These are phyloP conservation scores for Brachionus calyciflorus DNA, from an alignment of 1,140 invertebrate genomes.

Conservation along the genomic window DNA sequence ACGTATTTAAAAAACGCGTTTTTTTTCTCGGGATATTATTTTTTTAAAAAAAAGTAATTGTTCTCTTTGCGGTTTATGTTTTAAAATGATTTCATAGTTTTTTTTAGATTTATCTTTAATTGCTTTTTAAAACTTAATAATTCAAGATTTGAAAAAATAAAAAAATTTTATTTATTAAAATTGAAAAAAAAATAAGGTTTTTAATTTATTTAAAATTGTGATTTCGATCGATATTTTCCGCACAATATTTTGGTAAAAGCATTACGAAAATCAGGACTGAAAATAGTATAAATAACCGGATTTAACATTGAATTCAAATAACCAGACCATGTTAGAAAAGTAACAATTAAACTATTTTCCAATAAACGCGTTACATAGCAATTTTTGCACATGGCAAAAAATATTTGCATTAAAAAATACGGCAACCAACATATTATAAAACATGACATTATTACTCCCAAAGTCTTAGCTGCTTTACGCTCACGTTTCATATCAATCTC, in stretches of 20 bases:
- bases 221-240: constrained; percentile 48
- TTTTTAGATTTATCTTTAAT: no score
- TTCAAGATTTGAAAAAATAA: no score
- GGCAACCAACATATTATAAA: constrained; percentile 61
- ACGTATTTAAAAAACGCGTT: no score
- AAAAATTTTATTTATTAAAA: no score
- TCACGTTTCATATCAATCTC: constrained; percentile 62
- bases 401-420: constrained; percentile 58
- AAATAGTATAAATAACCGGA: constrained; percentile 60
- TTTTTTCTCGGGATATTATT: no score
- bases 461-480: constrained; percentile 61
- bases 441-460: constrained; percentile 61
- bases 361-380: not conserved
- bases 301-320: constrained; percentile 59
- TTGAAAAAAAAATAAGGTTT: no score
- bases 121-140: no score
- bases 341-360: not conserved
- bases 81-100: no score
- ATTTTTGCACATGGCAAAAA: constrained; percentile 53
- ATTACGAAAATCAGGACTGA: constrained; percentile 59
- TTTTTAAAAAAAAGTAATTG: no score
- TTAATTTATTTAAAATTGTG: no score
- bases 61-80: no score
- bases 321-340: constrained; percentile 54
- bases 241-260: constrained; percentile 56